Base-by-base conservation (phyloP, 2,113 vertebrate species). In the Ariopsis seemanni region DNA sequence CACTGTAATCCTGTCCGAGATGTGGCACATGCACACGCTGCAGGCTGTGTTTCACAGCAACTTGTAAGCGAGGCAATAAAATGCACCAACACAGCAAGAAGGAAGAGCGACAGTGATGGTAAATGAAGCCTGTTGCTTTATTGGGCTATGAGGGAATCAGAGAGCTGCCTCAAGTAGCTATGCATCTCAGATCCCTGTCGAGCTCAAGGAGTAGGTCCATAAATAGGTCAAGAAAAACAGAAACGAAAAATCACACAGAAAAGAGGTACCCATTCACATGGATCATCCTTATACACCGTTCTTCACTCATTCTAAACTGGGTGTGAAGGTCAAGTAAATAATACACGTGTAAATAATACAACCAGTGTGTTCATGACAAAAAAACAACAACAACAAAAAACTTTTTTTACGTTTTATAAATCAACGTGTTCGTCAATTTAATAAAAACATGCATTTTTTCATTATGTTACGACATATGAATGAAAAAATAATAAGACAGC, bases 11-110 rank as follows among this genome's bases (percentile, higher is more conserved):
- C 62, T 84, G 82, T 75, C 81, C 10, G n/a, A 82, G 67, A 30
- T 63, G n/a, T 63, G 67, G 42, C 90, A 92, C 88, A 92, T 84
- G 74, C 60, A 57, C 60, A 80, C 11, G 52, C 50, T 57, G 89
- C 87, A 89, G 90, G 72, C 88, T 8, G 85, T 67, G 80, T 79
- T 77, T 71, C 85, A 80, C 69, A 82, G 53, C 60, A 88, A 53
- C 71, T 74, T 84, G 83, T 77, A 63, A 85, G 89, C 52, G 25
- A 79, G 75, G 86, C 85, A 71, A 87, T 91, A 93, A 95, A 94
- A 95, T 93, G 93, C 86, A 93, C 94, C 92, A 94, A 93, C 92
- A 92, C 94, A 95, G 94, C 93, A 93, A 93, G 92, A 93, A 90
- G 89, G 88, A 55, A 88, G 91, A 85, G 89, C 79, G 91, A 93